A percentile compares a stretch with the other conserved stretches of the same genome.
Conservation (phyloP, 1,140 invertebrate genomes). For the Pogonomyrmex barbatus region DNA sequence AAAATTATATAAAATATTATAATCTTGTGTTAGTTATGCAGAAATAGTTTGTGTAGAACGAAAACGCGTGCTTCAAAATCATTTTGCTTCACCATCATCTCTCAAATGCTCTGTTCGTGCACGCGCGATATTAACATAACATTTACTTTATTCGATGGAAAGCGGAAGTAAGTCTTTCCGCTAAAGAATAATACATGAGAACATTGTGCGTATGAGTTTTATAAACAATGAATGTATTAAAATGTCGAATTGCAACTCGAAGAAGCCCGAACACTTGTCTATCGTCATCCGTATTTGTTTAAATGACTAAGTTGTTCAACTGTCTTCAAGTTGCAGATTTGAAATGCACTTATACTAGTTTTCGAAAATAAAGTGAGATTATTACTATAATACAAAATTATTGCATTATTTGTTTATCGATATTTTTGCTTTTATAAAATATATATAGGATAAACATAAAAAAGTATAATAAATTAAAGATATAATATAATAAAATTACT, state of each 20-base stretch:
- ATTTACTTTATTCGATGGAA: constrained; percentile 47
- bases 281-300: constrained; percentile 19
- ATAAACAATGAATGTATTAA: constrained; percentile 55
- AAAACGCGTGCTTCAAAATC: constrained; percentile 28
- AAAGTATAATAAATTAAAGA: not conserved
- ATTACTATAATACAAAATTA: constrained; percentile 11
- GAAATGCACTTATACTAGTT: not conserved
- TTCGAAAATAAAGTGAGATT: constrained; percentile 13
- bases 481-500: not conserved
- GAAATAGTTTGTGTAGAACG: not conserved
- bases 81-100: constrained; percentile 29
- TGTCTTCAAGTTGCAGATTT: constrained; percentile 33
- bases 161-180: constrained; percentile 30
- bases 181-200: constrained; percentile 53
- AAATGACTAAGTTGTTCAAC: not conserved
- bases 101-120: constrained; percentile 27
- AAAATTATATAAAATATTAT: not conserved
- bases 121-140: constrained; percentile 45
- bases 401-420: not conserved
- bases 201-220: constrained; percentile 31
- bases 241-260: constrained; percentile 37
- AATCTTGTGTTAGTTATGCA: not conserved
- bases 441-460: not conserved
- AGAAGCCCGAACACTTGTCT: constrained; percentile 6
- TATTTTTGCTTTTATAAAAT: not conserved